phyloP scores from a whole-genome alignment of 2,888 invertebrate genomes.

The Atethmia centrago region DNA sequence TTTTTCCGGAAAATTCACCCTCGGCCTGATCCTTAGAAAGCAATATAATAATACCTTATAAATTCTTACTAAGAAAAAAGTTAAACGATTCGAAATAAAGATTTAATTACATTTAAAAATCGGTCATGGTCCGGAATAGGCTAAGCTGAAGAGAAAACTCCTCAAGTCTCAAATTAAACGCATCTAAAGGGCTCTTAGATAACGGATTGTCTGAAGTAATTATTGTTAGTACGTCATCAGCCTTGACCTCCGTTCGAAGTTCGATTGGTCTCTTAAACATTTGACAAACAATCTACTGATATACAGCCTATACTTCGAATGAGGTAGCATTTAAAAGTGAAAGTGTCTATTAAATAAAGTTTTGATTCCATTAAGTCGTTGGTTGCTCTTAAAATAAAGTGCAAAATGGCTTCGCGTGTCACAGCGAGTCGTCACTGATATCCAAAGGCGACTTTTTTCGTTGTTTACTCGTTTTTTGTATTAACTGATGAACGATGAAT shows the following conservation, averaged over 20 bases:
- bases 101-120: neutral
- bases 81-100: neutral
- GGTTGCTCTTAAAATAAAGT: conserved; percentile 33
- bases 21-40: neutral
- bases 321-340: conserved; percentile 42
- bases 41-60: no score
- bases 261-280: conserved; percentile 50
- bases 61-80: neutral
- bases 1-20: neutral
- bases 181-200: conserved; percentile 35
- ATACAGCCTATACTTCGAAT: conserved; percentile 28
- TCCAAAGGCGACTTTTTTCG: conserved; percentile 14
- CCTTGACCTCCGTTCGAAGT: conserved; percentile 49
- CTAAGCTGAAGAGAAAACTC: neutral
- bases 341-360: conserved; percentile 36
- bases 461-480: conserved; percentile 34
- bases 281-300: conserved; percentile 30
- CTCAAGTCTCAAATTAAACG: conserved; percentile 1
- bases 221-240: conserved; percentile 46
- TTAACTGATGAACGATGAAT: conserved; percentile 11
- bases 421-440: conserved; percentile 10
- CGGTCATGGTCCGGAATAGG: neutral
- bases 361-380: conserved; percentile 25
- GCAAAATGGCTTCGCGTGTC: conserved; percentile 22
- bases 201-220: conserved; percentile 25